Conservation (phyloP, 2,113 vertebrate species). For the Pedionomus torquatus region DNA sequence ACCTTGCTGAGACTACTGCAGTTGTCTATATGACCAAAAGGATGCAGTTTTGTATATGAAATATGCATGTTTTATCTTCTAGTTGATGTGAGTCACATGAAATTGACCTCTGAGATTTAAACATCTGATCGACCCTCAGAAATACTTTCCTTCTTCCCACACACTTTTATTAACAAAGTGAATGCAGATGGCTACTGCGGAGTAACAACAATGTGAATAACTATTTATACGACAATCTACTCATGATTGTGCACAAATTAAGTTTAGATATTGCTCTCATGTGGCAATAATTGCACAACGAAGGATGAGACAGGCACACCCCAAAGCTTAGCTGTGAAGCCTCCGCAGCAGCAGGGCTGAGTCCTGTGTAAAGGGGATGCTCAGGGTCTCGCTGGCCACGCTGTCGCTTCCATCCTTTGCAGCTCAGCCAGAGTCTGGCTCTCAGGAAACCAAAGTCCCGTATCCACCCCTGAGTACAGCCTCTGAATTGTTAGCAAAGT, state of each 20-base stretch:
- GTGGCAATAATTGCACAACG: not conserved
- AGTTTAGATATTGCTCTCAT: not conserved
- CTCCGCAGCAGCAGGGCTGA: not conserved
- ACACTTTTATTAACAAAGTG: not conserved
- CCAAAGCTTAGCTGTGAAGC: too few species aligned
- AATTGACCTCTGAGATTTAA: not conserved
- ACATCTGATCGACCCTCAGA: not conserved
- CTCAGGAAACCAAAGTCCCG: not conserved
- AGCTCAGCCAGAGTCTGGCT: not conserved
- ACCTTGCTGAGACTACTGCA: too few species aligned
- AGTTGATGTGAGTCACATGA: not conserved
- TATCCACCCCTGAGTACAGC: not conserved
- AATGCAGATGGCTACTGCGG: not conserved
- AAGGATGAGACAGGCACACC: not conserved
- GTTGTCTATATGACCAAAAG: not conserved
- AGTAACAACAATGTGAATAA: not conserved
- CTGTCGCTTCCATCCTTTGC: not conserved
- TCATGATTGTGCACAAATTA: not conserved
- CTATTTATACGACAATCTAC: not conserved
- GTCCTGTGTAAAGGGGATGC: too few species aligned
- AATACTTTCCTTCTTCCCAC: not conserved
- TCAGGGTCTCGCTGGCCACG: accelerated
- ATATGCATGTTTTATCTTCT: not conserved
- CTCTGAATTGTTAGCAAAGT: not conserved
- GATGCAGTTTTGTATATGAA: not conserved